Base-by-base conservation (phyloP, 2,888 invertebrate genomes). In the Heliconius aoede region DNA sequence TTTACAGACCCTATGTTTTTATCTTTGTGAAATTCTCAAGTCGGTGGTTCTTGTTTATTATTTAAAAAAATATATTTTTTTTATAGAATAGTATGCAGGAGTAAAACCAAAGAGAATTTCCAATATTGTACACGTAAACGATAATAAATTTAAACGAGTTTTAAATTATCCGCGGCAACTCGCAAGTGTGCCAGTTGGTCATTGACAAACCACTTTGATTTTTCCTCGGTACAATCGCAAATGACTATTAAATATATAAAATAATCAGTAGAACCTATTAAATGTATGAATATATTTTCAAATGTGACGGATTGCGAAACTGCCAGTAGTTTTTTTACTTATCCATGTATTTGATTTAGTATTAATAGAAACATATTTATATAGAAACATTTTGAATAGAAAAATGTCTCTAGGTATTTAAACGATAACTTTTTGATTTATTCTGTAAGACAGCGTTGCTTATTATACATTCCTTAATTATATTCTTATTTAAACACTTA, bases 201-300 rank as follows among this genome's bases (percentile, higher is more conserved):
- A 73, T 46, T 62, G 62, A 73, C 72, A 72, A 72, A 72, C 72
- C 15, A 40, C 72, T 72, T 62, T 46, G 15, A 40, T 51, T 62
- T 46, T 62, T 46, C 46, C 46, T 60, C 21, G 28, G 24, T 21
- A 28, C 26, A 64, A 61, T 30, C 2, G 1, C 11, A 36, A 74
- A 21, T 36, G 24, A 18, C 24, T 32, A n/a, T 36, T 40, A 24
- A 24, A 65, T 65, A 65, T 36, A 60, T 24, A 65, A 65, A 65
- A 28, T 28, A 36, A 9, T 64, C 62, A 64, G 4, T 21, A 64
- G 11, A 32, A n/a, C 32, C 18, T 0, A 21, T 2, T 18, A 46
- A 18, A 46, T 46, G n/a, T n/a, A 55, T 21, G 4, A 21, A 8
- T 51, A 51, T 51, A 51, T 18, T 51, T 51, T 51, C 7, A 21